Conservation (phyloP, 2,113 vertebrate species). For the Siniperca chuatsi region DNA sequence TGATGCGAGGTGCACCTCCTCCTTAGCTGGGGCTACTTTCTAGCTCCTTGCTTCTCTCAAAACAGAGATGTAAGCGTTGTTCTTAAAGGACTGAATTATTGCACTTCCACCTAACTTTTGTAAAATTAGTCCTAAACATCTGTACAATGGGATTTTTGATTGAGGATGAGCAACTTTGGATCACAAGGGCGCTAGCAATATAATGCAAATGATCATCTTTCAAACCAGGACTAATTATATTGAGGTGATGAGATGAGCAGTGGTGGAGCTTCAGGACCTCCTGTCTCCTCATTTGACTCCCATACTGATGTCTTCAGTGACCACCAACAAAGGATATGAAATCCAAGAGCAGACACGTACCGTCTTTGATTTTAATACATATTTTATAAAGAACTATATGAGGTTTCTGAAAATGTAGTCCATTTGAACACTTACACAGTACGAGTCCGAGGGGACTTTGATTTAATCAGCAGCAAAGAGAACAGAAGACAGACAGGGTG, state of each 20-base stretch:
- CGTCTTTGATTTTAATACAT: neutral
- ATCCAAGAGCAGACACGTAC: too few species aligned
- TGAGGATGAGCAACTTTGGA: neutral
- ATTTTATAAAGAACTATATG: neutral
- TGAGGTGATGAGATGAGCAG: neutral
- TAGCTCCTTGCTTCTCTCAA: too few species aligned
- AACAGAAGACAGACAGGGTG: neutral
- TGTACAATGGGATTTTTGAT: neutral
- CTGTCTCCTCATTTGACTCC: neutral
- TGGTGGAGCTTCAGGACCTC: neutral
- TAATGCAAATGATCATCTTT: neutral
- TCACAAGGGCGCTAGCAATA: neutral
- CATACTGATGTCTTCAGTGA: neutral
- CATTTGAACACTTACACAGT: neutral
- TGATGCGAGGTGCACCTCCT: too few species aligned
- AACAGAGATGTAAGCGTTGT: too few species aligned
- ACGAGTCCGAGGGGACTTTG: neutral
- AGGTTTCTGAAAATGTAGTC: neutral
- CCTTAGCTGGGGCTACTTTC: too few species aligned
- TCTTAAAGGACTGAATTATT: too few species aligned
- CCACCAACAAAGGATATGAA: neutral
- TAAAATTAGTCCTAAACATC: neutral
- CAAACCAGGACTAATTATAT: neutral
- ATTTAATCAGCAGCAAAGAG: slow-evolving; percentile 3
- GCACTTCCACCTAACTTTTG: too few species aligned